Evolutionary conservation across 2,888 invertebrate species (phyloP).

Genomic region (Orthonevra nobilis): DNA sequence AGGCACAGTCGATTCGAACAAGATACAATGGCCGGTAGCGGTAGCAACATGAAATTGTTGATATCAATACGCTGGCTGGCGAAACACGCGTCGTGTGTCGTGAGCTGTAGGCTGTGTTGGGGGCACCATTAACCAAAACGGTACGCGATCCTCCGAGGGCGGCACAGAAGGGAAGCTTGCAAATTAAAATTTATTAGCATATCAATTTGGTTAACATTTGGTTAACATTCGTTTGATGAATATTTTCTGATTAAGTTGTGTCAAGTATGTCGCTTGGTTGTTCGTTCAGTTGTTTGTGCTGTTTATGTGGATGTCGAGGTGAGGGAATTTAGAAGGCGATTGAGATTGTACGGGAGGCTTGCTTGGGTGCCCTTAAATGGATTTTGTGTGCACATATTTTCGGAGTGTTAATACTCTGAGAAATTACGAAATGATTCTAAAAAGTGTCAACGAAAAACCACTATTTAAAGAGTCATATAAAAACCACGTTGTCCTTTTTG

Average conservation of each 20-base stretch:
- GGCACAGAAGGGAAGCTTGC: slow-evolving; percentile 18
- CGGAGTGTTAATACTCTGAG: slow-evolving; percentile 22
- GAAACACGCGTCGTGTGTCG: slow-evolving; percentile 63
- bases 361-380: slow-evolving; percentile 35
- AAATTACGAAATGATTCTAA: too few relatives aligned
- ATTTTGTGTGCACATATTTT: slow-evolving; percentile 1
- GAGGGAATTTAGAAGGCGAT: not conserved
- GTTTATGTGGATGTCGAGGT: slow-evolving; percentile 23
- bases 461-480: too few relatives aligned
- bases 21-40: slow-evolving; percentile 55
- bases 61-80: slow-evolving; percentile 5
- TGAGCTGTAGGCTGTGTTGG: slow-evolving; percentile 29
- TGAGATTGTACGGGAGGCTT: slow-evolving; percentile 23
- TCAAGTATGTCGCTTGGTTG: slow-evolving; percentile 15
- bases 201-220: slow-evolving; percentile 70
- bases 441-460: too few relatives aligned
- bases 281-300: too few relatives aligned
- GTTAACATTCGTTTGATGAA: slow-evolving; percentile 69
- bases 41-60: slow-evolving; percentile 53
- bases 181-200: slow-evolving; percentile 70
- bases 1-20: slow-evolving; percentile 21
- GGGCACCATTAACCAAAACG: slow-evolving; percentile 36
- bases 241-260: slow-evolving; percentile 69
- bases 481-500: too few relatives aligned
- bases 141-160: slow-evolving; percentile 5